Conservation (phyloP, 2,113 vertebrate species). For the Rousettus leschenaultii region DNA sequence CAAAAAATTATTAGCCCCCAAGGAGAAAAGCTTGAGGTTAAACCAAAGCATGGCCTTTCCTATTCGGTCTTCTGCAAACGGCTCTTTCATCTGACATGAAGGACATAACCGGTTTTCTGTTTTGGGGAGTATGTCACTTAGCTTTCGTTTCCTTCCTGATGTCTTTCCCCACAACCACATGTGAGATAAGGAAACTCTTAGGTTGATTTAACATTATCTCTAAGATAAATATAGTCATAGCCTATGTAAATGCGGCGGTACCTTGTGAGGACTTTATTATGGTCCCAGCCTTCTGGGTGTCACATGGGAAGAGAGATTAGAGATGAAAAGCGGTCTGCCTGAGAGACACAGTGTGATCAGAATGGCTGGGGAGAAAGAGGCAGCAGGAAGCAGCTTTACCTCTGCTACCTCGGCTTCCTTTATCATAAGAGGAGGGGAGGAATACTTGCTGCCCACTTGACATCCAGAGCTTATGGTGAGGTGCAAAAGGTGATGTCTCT, state of each 20-base stretch:
- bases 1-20: background rate
- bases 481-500: background rate
- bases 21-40: background rate
- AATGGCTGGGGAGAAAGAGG: background rate
- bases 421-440: background rate
- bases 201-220: background rate
- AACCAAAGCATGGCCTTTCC: background rate
- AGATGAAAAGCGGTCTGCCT: background rate
- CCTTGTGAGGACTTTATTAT: background rate
- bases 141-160: background rate
- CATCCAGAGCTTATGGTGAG: background rate
- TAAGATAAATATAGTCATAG: background rate
- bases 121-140: background rate
- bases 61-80: background rate
- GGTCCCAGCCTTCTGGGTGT: background rate
- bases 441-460: background rate
- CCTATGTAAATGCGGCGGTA: background rate
- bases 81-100: background rate
- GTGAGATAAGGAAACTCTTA: background rate
- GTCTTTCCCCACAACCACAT: background rate
- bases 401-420: background rate
- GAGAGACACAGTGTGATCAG: rapidly evolving
- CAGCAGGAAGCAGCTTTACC: background rate
- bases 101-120: background rate
- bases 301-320: background rate